Conservation (phyloP, 1,140 invertebrate genomes). For the Liolophura sinensis region DNA sequence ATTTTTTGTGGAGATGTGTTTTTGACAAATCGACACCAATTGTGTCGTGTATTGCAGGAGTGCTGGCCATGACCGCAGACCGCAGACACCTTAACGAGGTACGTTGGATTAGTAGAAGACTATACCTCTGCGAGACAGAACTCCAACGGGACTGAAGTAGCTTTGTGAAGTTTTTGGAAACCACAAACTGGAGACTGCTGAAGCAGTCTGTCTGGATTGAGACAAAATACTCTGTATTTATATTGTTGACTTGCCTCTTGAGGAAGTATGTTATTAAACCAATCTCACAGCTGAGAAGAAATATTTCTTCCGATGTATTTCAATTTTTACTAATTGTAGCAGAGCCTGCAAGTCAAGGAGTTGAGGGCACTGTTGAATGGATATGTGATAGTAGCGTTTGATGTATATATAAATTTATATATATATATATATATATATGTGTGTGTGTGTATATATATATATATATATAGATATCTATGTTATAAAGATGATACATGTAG, state of each 20-base stretch:
- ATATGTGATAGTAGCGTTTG: not conserved
- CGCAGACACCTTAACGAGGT: no score
- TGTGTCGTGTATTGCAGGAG: no score
- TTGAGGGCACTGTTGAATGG: not conserved
- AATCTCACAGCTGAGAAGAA: not conserved
- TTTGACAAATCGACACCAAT: no score
- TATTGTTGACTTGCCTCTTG: not conserved
- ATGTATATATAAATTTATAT: slow-evolving; percentile 3
- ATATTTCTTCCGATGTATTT: not conserved
- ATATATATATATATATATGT: slow-evolving; percentile 6
- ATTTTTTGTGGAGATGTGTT: no score
- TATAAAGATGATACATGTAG: no score
- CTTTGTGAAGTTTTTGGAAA: not conserved
- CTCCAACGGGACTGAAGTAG: slow-evolving; percentile 2
- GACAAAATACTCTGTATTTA: not conserved
- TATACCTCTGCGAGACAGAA: not conserved
- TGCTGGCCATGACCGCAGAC: no score
- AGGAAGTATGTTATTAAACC: not conserved
- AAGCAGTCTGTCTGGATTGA: not conserved
- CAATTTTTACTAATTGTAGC: slow-evolving; percentile 1
- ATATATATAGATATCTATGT: slow-evolving; percentile 5
- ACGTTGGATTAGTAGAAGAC: no score
- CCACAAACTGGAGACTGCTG: not conserved
- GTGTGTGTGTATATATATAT: not conserved
- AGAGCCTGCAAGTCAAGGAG: not conserved